A percentile compares a stretch with the other conserved stretches of the same genome.
These are phyloP conservation scores for Pelosia muscerda DNA, from an alignment of 2,888 invertebrate genomes.

Conservation along the genomic window DNA sequence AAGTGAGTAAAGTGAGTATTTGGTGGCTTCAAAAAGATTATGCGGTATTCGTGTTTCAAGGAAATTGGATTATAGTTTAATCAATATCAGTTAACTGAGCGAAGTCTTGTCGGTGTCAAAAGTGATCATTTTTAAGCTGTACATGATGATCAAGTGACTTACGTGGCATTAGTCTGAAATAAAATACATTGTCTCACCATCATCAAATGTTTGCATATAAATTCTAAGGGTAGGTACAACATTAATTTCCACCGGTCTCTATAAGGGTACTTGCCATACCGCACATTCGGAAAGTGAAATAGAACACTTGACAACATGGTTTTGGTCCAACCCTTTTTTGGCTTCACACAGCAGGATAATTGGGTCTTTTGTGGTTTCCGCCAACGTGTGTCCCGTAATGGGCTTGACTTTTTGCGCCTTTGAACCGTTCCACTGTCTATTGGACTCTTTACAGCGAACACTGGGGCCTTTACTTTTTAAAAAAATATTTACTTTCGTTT, in stretches of 20 bases:
- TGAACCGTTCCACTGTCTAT: slow-evolving; percentile 66
- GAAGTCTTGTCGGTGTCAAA: background rate
- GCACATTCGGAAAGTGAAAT: slow-evolving; percentile 64
- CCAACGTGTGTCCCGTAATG: slow-evolving; percentile 75
- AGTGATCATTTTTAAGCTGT: background rate
- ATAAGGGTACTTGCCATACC: slow-evolving; percentile 43
- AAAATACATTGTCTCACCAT: background rate
- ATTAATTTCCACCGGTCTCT: background rate
- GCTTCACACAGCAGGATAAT: slow-evolving; percentile 77
- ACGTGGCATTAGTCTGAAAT: background rate
- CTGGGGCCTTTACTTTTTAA: slow-evolving; percentile 53
- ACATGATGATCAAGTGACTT: background rate
- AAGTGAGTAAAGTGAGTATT: background rate
- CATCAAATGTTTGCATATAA: slow-evolving; percentile 2
- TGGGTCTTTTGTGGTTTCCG: slow-evolving; percentile 81
- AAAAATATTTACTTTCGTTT: slow-evolving; percentile 58
- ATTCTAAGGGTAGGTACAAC: background rate
- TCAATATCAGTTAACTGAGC: background rate
- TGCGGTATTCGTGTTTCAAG: background rate
- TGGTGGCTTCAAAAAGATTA: background rate
- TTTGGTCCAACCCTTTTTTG: slow-evolving; percentile 76
- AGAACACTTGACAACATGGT: slow-evolving; percentile 68
- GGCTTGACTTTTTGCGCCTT: slow-evolving; percentile 74
- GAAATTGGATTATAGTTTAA: background rate
- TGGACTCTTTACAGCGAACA: slow-evolving; percentile 61